A percentile compares a stretch with the other conserved stretches of the same genome.
Conservation (phyloP, 2,888 invertebrate species). For the Lycia hirtaria region DNA sequence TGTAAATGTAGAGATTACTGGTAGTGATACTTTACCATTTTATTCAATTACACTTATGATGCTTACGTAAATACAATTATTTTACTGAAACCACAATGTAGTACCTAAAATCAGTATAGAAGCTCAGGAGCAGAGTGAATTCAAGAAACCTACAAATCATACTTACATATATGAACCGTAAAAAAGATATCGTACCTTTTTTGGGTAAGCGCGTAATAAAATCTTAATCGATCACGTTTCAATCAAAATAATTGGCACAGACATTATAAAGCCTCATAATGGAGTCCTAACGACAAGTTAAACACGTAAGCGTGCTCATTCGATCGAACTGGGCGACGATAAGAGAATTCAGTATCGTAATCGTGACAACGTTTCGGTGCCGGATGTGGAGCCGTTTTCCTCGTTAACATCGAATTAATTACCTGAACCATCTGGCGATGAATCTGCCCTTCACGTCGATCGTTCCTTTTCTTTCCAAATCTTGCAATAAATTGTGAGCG, state of each 20-base stretch:
- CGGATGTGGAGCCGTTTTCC: conserved; percentile 4
- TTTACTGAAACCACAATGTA: too few species aligned
- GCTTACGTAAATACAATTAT: too few species aligned
- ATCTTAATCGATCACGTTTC: conserved; percentile 11
- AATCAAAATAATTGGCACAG: conserved; percentile 1
- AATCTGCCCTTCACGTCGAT: conserved; percentile 80
- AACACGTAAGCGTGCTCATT: conserved; percentile 35
- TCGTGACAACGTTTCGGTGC: neutral
- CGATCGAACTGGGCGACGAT: conserved; percentile 17
- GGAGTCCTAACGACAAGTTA: conserved; percentile 9
- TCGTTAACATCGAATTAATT: conserved; percentile 27
- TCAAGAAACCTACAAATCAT: too few species aligned
- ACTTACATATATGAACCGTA: too few species aligned
- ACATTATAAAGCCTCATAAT: conserved; percentile 21
- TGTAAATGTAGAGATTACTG: too few species aligned
- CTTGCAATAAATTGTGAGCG: conserved; percentile 81
- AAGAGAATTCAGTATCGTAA: conserved; percentile 19
- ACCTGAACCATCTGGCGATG: conserved; percentile 85
- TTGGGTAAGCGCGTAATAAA: too few species aligned
- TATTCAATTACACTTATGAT: too few species aligned
- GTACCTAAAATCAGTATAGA: too few species aligned
- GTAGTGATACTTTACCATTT: too few species aligned
- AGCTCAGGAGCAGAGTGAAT: too few species aligned
- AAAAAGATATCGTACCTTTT: too few species aligned
- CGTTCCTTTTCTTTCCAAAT: conserved; percentile 77